phyloP scores from a whole-genome alignment of 1,140 invertebrate genomes.

The Centruroides sculpturatus region DNA sequence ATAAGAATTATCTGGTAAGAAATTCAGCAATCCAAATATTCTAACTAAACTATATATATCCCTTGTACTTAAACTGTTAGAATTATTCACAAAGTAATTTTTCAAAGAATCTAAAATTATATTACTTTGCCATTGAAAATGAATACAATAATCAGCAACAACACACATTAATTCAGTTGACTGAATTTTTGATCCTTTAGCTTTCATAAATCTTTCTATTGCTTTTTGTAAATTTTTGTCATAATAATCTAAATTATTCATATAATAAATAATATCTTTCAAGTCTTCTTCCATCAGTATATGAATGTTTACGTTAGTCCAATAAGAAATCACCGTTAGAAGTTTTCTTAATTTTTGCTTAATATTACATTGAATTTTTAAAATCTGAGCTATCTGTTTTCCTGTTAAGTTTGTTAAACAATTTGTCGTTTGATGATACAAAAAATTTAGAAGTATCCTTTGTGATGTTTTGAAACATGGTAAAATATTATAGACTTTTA shows the following conservation, averaged over 20 bases:
- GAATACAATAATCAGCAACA: not conserved
- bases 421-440: conserved; percentile 43
- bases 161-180: not conserved
- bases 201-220: conserved; percentile 44
- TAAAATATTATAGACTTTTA: conserved; percentile 40
- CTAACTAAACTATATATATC: no score
- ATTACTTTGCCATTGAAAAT: not conserved
- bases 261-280: conserved; percentile 41
- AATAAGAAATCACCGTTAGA: conserved; percentile 37
- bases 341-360: conserved; percentile 31
- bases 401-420: conserved; percentile 41
- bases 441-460: conserved; percentile 40
- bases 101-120: not conserved
- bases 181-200: conserved; percentile 26
- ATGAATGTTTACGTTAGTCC: conserved; percentile 46
- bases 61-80: no score
- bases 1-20: no score
- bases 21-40: no score
- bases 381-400: conserved; percentile 39
- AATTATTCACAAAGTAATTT: no score
- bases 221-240: conserved; percentile 30
- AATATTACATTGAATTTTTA: conserved; percentile 28
- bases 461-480: conserved; percentile 42
- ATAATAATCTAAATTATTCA: conserved; percentile 12
- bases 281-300: conserved; percentile 41